phyloP scores from a whole-genome alignment of 2,888 invertebrate species.

The Halictus ligatus region DNA sequence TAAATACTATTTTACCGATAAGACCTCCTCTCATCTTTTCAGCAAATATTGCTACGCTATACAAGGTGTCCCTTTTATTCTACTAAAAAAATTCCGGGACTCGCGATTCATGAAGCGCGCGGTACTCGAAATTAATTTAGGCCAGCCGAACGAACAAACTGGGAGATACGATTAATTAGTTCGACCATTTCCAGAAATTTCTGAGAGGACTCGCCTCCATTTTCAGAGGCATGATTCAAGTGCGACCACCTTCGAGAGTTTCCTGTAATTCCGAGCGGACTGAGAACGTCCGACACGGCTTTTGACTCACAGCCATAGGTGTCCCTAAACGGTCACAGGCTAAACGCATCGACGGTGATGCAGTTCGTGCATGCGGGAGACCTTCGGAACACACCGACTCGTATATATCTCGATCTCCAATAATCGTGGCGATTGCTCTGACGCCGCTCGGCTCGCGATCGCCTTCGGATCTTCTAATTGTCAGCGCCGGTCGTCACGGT shows the following conservation, averaged over 20 bases:
- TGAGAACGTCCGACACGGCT: not conserved
- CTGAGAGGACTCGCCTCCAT: not conserved
- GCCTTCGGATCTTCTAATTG: conserved; percentile 45
- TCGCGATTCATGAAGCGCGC: too few species aligned
- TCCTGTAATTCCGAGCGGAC: not conserved
- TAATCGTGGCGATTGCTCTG: conserved; percentile 26
- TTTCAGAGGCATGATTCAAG: not conserved
- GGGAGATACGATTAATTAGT: not conserved
- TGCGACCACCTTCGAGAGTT: not conserved
- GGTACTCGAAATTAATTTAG: too few species aligned
- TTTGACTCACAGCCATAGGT: not conserved
- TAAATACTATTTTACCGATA: too few species aligned
- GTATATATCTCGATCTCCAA: conserved; percentile 36
- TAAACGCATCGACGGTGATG: conserved; percentile 21
- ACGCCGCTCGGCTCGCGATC: conserved; percentile 22
- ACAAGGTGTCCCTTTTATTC: too few species aligned
- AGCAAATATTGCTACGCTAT: too few species aligned
- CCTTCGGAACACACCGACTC: conserved; percentile 13
- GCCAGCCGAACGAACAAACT: too few species aligned
- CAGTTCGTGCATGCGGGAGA: not conserved
- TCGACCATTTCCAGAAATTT: not conserved
- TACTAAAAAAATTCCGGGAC: too few species aligned
- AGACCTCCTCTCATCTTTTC: too few species aligned
- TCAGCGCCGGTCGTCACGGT: conserved; percentile 13
- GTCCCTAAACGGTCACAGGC: conserved; percentile 8